phyloP scores from a whole-genome alignment of 1,140 invertebrate species.

The Megalonaias nervosa region DNA sequence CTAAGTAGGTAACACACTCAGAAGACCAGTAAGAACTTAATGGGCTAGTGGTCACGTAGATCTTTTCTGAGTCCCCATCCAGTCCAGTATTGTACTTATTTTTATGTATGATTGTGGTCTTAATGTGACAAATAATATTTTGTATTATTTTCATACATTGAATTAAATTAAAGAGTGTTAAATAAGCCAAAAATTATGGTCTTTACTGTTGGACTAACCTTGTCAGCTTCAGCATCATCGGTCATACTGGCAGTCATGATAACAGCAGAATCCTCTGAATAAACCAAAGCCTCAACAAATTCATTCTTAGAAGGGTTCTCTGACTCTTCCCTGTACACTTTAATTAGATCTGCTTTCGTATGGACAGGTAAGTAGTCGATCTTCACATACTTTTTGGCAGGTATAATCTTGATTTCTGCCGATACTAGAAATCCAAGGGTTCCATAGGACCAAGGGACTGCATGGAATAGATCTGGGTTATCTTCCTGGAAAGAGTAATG shows the following conservation, averaged over 20 bases:
- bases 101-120: no score
- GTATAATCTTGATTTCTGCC: conserved; percentile 83
- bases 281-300: conserved; percentile 85
- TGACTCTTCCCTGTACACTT: conserved; percentile 74
- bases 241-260: conserved; percentile 84
- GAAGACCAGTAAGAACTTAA: no score
- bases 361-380: conserved; percentile 81
- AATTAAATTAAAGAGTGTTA: no score
- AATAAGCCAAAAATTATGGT: no score
- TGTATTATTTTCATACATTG: no score
- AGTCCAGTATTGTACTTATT: no score
- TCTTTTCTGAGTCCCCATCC: no score
- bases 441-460: conserved; percentile 89
- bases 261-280: conserved; percentile 78
- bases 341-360: conserved; percentile 58
- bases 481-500: conserved; percentile 73
- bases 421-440: conserved; percentile 88
- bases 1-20: no score
- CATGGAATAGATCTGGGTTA: conserved; percentile 83
- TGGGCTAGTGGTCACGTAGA: no score
- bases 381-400: conserved; percentile 76
- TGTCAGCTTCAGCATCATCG: conserved; percentile 74
- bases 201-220: conserved; percentile 70
- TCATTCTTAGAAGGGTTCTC: conserved; percentile 75
- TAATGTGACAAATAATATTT: no score